Base-by-base conservation (phyloP, 2,797 vertebrate species). In the Manis javanica region DNA sequence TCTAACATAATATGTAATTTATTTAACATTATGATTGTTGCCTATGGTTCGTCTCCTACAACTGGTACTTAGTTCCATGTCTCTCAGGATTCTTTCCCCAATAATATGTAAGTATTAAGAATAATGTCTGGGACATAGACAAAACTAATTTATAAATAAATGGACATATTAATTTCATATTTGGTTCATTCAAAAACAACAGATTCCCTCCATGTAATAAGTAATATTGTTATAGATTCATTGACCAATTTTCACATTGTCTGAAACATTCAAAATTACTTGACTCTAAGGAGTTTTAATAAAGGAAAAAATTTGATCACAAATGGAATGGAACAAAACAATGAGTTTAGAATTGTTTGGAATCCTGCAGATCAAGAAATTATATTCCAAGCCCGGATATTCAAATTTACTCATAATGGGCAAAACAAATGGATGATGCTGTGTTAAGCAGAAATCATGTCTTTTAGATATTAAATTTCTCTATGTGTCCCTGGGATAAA, bases 91-190 rank as follows among this genome's bases (percentile, higher is more conserved):
- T 29, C 10, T 72, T 78, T n/a, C 1, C 31, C 11, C 19, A 72
- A 29, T 59, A 12, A 14, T 42, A 77, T 34, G 29, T 18, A 69
- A 37, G 6, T 87, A 3, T 29, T 72, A 53, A 78, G 51, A 83
- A 74, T 42, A 64, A 24, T 63, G 13, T 12, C 11, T n/a, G 12
- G 9, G n/a, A 86, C 3, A 46, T 31, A 63, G 29, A 63, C 37
- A 5, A 2, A 66, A 57, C 14, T n/a, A 90, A 53, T 59, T 91
- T 69, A 51, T 69, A 77, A 87, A 79, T 23, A 96, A 92, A 53
- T 87, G 10, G 77, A 91, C 68, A 13, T 95, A 26, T 29, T 87
- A 77, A 16, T 79, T 96, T 90, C 11, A 74, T 78, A 63, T 55
- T 82, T 2, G 9, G 19, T 72, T 96, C 24, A 78, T 87, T 79